phyloP scores from a whole-genome alignment of 2,113 vertebrate species.

The Sinocyclocheilus grahami region DNA sequence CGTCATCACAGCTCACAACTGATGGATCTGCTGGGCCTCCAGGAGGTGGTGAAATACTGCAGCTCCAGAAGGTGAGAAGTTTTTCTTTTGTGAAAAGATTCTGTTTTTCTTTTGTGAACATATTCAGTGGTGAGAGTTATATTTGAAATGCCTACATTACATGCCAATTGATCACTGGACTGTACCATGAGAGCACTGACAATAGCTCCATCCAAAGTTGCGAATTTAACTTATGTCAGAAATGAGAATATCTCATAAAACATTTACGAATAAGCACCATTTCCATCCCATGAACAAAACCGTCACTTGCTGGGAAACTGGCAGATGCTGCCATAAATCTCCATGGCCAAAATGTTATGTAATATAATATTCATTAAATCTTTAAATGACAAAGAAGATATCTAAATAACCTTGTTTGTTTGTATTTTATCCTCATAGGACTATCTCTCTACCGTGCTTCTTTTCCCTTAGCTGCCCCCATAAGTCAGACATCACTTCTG shows the following conservation, averaged over 20 bases:
- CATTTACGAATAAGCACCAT: no score
- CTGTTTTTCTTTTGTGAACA: no score
- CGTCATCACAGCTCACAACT: background rate
- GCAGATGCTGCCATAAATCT: background rate
- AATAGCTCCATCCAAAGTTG: no score
- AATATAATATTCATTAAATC: background rate
- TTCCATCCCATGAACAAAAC: no score
- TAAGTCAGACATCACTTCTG: constrained; percentile 30
- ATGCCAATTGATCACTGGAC: background rate
- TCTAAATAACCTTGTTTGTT: constrained; percentile 5
- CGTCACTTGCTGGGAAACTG: no score
- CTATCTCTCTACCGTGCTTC: background rate
- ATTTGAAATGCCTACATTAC: background rate
- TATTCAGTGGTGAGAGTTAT: background rate
- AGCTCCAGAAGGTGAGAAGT: constrained; percentile 35
- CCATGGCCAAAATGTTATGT: background rate
- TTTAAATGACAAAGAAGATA: background rate
- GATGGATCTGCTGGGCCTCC: constrained; percentile 44
- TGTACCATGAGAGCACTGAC: background rate
- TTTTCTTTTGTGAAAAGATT: no score
- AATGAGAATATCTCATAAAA: no score
- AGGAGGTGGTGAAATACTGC: constrained; percentile 21
- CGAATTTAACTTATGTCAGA: no score
- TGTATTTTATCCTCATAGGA: background rate
- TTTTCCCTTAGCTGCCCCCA: background rate